Percentiles rank a stretch among this genome's conserved stretches.
phyloP scores from a whole-genome alignment of 2,888 invertebrate species.

The Drosophila neotestacea region DNA sequence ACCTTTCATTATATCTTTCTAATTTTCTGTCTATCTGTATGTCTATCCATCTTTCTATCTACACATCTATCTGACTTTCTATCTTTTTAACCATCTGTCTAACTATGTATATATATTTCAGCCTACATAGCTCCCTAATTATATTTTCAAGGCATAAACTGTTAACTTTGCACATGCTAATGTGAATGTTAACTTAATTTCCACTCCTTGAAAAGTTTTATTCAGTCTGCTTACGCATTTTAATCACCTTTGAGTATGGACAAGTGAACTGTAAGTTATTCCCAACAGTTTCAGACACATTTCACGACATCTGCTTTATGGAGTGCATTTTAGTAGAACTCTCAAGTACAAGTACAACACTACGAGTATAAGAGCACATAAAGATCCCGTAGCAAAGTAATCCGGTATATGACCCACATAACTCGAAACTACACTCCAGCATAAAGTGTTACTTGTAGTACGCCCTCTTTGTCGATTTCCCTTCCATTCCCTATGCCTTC shows the following conservation, averaged over 20 bases:
- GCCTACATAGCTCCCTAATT: no score
- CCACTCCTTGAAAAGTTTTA: background rate
- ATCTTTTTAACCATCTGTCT: no score
- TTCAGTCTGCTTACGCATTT: conserved; percentile 4
- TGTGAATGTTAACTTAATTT: conserved; percentile 14
- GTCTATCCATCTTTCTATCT: background rate
- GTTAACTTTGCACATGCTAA: background rate
- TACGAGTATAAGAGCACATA: conserved; percentile 30
- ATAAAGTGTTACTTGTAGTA: conserved; percentile 52
- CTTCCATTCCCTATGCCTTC: background rate
- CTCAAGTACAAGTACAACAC: conserved; percentile 21
- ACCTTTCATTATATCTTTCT: background rate
- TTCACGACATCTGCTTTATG: conserved; percentile 40
- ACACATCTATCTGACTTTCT: no score
- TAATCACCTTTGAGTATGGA: background rate
- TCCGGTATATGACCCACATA: conserved; percentile 22
- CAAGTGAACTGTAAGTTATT: conserved; percentile 18
- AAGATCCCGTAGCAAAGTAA: conserved; percentile 20
- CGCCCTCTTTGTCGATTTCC: conserved; percentile 18
- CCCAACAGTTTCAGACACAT: conserved; percentile 2
- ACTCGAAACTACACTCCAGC: conserved; percentile 24
- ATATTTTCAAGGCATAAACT: background rate
- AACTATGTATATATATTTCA: background rate
- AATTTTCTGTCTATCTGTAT: background rate
- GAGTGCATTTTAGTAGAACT: conserved; percentile 38